Evolutionary conservation across 2,113 vertebrate genomes (phyloP).

Genomic region (Amia ocellicauda): DNA sequence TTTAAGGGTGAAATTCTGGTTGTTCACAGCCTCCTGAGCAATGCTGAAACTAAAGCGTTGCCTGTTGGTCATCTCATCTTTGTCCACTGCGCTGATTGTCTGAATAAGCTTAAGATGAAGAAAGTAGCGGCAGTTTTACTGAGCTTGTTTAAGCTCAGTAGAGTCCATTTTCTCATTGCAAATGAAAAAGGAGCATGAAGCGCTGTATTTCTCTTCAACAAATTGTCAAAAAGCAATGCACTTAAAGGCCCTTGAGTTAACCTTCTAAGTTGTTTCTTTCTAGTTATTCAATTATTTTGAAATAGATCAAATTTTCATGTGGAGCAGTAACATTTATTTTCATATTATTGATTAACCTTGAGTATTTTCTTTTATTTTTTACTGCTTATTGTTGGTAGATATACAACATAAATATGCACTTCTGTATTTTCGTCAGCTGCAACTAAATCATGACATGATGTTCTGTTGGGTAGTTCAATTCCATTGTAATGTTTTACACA

Average conservation of each 20-base stretch:
- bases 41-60: conserved; percentile 89
- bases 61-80: conserved; percentile 86
- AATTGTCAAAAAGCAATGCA: not conserved
- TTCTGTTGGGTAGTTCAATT: too few species aligned
- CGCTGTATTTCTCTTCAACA: not conserved
- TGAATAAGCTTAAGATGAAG: conserved; percentile 54
- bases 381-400: not conserved
- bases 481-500: too few species aligned
- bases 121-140: too few species aligned
- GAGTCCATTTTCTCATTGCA: too few species aligned
- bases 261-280: not conserved
- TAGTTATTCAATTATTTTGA: not conserved
- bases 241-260: not conserved
- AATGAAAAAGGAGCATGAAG: not conserved
- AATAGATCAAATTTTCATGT: not conserved
- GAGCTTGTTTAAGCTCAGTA: not conserved
- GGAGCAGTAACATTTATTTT: not conserved
- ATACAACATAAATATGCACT: not conserved
- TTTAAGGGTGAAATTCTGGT: conserved; percentile 93
- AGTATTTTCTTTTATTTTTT: not conserved
- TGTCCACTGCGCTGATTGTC: conserved; percentile 91
- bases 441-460: too few species aligned
- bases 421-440: not conserved
- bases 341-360: not conserved
- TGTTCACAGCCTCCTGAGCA: conserved; percentile 82